Evolutionary conservation across 2,113 vertebrate genomes (phyloP).

Genomic region (Gymnocephalus cernua): DNA sequence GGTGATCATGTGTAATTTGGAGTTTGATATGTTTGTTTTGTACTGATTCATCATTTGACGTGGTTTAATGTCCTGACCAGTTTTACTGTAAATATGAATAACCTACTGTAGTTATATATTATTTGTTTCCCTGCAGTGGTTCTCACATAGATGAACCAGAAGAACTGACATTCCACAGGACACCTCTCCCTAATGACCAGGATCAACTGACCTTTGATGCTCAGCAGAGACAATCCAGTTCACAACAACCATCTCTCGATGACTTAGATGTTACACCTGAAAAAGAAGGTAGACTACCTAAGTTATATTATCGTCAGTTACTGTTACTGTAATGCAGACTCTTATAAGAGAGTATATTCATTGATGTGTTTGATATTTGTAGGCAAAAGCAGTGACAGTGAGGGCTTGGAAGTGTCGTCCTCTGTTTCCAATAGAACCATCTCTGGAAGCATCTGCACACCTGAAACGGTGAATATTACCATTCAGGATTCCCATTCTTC

Average conservation of each 20-base stretch:
- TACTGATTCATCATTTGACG: not conserved
- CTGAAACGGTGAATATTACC: constrained; percentile 52
- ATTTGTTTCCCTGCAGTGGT: constrained; percentile 50
- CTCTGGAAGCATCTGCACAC: constrained; percentile 36
- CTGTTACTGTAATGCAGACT: not conserved
- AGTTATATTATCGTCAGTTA: too few species aligned
- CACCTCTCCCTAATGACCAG: constrained; percentile 17
- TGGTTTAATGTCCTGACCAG: not conserved
- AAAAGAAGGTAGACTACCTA: constrained; percentile 64
- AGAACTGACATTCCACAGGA: constrained; percentile 29
- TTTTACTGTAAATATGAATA: not conserved
- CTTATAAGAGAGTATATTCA: not conserved
- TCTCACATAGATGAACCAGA: constrained; percentile 60
- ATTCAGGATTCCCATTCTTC: not conserved
- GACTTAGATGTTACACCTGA: constrained; percentile 52
- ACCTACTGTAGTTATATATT: not conserved
- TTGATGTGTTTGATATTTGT: constrained; percentile 19
- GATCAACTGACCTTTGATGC: constrained; percentile 41
- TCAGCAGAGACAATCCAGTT: constrained; percentile 16
- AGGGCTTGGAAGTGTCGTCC: constrained; percentile 31
- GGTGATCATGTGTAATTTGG: not conserved
- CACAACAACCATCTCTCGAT: constrained; percentile 7
- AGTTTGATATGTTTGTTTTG: not conserved
- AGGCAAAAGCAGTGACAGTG: constrained; percentile 45
- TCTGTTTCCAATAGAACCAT: constrained; percentile 34